These are phyloP conservation scores for Beroe ovata DNA, from an alignment of 37 sponge, comb jelly and placozoan genomes.

Conservation along the genomic window DNA sequence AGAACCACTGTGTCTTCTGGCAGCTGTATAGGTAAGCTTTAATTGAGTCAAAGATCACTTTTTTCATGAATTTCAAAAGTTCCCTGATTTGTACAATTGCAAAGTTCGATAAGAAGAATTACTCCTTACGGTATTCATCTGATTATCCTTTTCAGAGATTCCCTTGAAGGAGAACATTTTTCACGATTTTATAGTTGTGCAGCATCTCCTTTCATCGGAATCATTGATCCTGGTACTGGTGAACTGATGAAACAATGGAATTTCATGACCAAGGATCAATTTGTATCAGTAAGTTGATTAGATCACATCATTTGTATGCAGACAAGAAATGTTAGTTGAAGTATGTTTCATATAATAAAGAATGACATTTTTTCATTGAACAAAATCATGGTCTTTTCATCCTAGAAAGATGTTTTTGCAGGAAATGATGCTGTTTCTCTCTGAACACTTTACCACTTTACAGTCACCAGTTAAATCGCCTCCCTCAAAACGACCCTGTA, in stretches of 20 bases:
- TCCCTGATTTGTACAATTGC: too few relatives aligned
- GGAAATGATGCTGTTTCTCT: slow-evolving; percentile 50
- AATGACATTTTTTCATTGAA: too few relatives aligned
- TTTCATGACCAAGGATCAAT: slow-evolving; percentile 38
- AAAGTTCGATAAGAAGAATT: too few relatives aligned
- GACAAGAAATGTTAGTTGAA: too few relatives aligned
- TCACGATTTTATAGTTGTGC: slow-evolving; percentile 22
- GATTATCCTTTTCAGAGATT: slow-evolving; percentile 45
- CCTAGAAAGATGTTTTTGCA: not conserved
- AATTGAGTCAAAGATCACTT: too few relatives aligned
- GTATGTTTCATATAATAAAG: too few relatives aligned
- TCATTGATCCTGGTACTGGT: slow-evolving; percentile 52
- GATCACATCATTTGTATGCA: too few relatives aligned
- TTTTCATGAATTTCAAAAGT: too few relatives aligned
- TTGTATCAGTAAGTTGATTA: not conserved
- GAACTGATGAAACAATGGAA: slow-evolving; percentile 65
- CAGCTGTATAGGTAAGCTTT: slow-evolving; percentile 52
- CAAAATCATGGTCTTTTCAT: not conserved
- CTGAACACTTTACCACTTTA: slow-evolving; percentile 14
- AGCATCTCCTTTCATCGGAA: slow-evolving; percentile 34
- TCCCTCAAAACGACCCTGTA: slow-evolving; percentile 58
- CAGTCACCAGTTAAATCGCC: slow-evolving; percentile 16
- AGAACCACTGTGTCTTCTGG: slow-evolving; percentile 45
- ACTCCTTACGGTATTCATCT: too few relatives aligned
- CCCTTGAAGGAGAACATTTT: slow-evolving; percentile 54